Conservation (phyloP, 2,113 vertebrate genomes). For the Diadophis punctatus region DNA sequence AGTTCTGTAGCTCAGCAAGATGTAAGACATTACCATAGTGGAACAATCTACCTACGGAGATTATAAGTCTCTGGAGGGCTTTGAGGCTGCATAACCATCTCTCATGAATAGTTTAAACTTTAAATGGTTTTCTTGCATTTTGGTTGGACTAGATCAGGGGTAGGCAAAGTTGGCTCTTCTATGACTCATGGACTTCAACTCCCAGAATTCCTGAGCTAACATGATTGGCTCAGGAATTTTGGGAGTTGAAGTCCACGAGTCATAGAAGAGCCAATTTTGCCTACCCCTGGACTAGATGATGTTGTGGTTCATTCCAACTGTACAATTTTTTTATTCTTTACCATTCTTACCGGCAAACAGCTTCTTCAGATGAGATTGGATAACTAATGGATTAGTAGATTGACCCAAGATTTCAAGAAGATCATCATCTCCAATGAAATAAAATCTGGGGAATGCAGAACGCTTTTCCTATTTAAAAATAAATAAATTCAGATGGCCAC, state of each 20-base stretch:
- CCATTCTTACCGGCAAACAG: conserved; percentile 88
- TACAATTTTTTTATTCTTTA: neutral
- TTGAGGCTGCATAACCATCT: neutral
- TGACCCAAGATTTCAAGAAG: conserved; percentile 95
- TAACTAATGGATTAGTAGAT: conserved; percentile 88
- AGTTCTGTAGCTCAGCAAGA: neutral
- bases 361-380: conserved; percentile 96
- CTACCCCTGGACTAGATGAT: neutral
- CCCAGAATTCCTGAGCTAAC: no score
- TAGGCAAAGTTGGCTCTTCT: no score
- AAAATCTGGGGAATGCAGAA: conserved; percentile 93
- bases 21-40: neutral
- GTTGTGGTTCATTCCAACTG: neutral
- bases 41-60: neutral
- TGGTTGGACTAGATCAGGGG: neutral
- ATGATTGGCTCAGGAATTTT: no score
- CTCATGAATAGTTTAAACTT: neutral
- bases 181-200: no score
- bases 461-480: conserved; percentile 85
- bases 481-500: conserved; percentile 25
- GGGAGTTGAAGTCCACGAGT: no score
- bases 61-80: neutral
- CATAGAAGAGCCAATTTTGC: no score
- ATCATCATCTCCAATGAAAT: conserved; percentile 97
- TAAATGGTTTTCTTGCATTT: neutral